phyloP scores from a whole-genome alignment of 2,888 invertebrate species.

The Pyrocoelia pectoralis region DNA sequence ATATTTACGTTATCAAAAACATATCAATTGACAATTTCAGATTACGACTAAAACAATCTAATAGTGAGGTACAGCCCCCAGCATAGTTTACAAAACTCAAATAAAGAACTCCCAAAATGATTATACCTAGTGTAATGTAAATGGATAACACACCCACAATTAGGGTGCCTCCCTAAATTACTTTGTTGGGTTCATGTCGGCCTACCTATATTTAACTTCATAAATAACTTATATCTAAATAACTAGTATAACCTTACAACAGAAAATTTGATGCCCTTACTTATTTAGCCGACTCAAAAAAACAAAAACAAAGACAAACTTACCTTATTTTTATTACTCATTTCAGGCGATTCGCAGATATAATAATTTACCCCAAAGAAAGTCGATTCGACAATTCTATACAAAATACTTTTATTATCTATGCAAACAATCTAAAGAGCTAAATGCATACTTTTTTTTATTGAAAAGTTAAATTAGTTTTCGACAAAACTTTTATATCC shows the following conservation, averaged over 20 bases:
- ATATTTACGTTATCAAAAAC: background rate
- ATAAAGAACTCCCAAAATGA: background rate
- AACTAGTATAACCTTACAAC: background rate
- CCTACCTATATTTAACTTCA: conserved; percentile 12
- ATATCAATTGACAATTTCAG: conserved; percentile 1
- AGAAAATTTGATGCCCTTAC: conserved; percentile 1
- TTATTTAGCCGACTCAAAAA: too few species aligned
- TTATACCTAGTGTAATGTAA: background rate
- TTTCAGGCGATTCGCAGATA: too few species aligned
- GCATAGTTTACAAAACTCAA: background rate
- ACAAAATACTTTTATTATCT: background rate
- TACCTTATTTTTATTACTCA: too few species aligned
- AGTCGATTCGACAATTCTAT: background rate
- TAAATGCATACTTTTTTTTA: conserved; percentile 2
- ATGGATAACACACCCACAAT: conserved; percentile 9
- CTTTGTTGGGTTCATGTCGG: conserved; percentile 3
- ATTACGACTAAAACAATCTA: too few species aligned
- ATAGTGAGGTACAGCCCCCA: background rate
- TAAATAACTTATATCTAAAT: conserved; percentile 9
- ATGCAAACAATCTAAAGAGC: background rate
- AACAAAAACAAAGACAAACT: too few species aligned
- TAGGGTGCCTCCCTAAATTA: conserved; percentile 8
- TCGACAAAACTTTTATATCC: conserved; percentile 8
- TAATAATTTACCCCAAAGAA: too few species aligned
- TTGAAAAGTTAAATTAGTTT: conserved; percentile 14